Conservation (phyloP, 2,888 invertebrate species). For the Nemotelus pantherinus region DNA sequence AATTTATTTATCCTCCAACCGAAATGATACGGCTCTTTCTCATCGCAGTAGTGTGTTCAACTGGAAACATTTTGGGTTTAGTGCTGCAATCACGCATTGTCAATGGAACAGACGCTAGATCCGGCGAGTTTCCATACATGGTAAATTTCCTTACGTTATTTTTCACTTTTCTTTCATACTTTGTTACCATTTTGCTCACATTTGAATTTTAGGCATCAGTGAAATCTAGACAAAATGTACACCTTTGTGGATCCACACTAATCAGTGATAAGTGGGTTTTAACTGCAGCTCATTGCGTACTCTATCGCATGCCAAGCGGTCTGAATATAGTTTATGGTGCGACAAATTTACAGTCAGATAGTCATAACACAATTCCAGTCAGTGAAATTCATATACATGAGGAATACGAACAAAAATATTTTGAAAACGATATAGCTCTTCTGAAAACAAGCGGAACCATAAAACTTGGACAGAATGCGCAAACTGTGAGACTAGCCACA, state of each 20-base stretch:
- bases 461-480: conserved; percentile 54
- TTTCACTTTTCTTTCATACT: neutral
- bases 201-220: too few species aligned
- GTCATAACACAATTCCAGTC: conserved; percentile 56
- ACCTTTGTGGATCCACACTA: conserved; percentile 58
- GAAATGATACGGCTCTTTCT: too few species aligned
- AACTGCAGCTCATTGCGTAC: conserved; percentile 60
- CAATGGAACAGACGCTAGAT: conserved; percentile 57
- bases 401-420: conserved; percentile 55
- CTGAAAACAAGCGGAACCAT: conserved; percentile 59
- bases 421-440: conserved; percentile 65
- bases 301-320: conserved; percentile 40
- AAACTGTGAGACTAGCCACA: conserved; percentile 55
- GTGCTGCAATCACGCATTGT: conserved; percentile 56
- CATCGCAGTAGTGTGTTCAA: too few species aligned
- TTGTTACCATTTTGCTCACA: neutral
- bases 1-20: too few species aligned
- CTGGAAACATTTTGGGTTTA: too few species aligned
- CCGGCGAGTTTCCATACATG: conserved; percentile 58
- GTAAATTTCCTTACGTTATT: neutral
- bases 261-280: conserved; percentile 55
- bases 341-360: conserved; percentile 52
- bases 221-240: conserved; percentile 46
- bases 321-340: conserved; percentile 58
- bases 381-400: conserved; percentile 59